These are phyloP conservation scores for Micromys minutus DNA, from an alignment of 2,113 vertebrate genomes.

Conservation along the genomic window DNA sequence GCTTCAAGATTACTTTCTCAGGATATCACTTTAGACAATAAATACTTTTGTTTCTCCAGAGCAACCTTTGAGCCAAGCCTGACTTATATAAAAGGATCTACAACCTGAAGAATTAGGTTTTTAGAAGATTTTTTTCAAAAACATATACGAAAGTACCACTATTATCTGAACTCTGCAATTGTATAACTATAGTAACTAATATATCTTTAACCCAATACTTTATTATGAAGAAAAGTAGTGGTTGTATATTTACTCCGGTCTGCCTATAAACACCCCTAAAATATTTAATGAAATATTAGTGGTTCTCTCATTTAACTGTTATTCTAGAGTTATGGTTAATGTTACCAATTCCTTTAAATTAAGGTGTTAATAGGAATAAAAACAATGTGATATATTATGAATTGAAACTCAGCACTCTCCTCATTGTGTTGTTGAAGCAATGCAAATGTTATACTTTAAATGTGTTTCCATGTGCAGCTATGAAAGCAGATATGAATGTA, in stretches of 20 bases:
- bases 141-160: neutral
- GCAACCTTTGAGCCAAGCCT: slow-evolving; percentile 34
- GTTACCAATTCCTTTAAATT: neutral
- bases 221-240: neutral
- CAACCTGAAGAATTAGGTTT: slow-evolving; percentile 52
- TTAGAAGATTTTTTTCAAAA: slow-evolving; percentile 55
- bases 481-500: neutral
- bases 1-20: slow-evolving; percentile 74
- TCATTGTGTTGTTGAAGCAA: neutral
- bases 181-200: neutral
- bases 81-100: slow-evolving; percentile 44
- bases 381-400: neutral
- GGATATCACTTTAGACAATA: slow-evolving; percentile 70
- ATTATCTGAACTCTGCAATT: neutral
- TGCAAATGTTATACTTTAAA: neutral
- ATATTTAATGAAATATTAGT: slow-evolving; percentile 28
- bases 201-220: neutral
- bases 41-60: slow-evolving; percentile 57
- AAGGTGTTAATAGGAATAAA: neutral
- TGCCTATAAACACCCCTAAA: neutral
- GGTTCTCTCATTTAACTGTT: neutral
- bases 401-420: slow-evolving; percentile 3
- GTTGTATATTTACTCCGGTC: neutral
- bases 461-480: neutral
- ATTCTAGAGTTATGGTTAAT: neutral